A percentile compares a stretch with the other conserved stretches of the same genome.
These are phyloP conservation scores for Petrolisthes manimaculis DNA, from an alignment of 2,888 invertebrate genomes.

Conservation along the genomic window DNA sequence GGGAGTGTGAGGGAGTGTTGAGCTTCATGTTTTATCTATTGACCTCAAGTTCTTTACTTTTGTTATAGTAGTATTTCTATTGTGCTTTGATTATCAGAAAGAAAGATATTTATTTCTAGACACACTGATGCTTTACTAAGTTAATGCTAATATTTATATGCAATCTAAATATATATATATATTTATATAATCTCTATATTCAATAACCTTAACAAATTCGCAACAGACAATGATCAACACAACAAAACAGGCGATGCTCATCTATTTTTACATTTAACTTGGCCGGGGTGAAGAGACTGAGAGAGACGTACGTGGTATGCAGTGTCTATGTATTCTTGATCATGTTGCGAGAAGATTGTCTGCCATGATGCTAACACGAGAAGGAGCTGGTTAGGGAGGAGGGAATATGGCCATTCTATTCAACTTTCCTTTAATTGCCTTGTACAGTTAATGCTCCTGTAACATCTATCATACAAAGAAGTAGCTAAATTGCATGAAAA, in stretches of 20 bases:
- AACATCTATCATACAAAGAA: slow-evolving; percentile 12
- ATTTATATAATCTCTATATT: slow-evolving; percentile 18
- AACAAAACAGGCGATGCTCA: slow-evolving; percentile 8
- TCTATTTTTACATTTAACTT: not conserved
- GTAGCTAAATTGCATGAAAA: slow-evolving; percentile 18
- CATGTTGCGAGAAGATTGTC: not conserved
- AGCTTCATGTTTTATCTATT: not conserved
- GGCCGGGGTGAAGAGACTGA: not conserved
- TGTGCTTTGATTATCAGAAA: slow-evolving; percentile 18
- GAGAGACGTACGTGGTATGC: not conserved
- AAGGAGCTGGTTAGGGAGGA: not conserved
- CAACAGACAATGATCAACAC: slow-evolving; percentile 15
- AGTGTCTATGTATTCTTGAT: not conserved
- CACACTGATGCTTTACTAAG: slow-evolving; percentile 5
- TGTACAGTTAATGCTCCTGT: slow-evolving; percentile 16
- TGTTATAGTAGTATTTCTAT: not conserved
- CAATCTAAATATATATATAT: slow-evolving; percentile 13
- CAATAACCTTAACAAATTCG: slow-evolving; percentile 18
- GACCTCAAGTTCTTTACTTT: not conserved
- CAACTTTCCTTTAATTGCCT: not conserved
- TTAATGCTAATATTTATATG: slow-evolving; percentile 9
- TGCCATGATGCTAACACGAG: not conserved
- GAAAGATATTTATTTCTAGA: slow-evolving; percentile 18
- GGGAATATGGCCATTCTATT: slow-evolving; percentile 6
- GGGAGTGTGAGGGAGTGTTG: slow-evolving; percentile 5